Evolutionary conservation across 92 coral and sea anemone species (phyloP), one percentile per base, ranked within the genome.

Genomic region (Porites lobata): DNA sequence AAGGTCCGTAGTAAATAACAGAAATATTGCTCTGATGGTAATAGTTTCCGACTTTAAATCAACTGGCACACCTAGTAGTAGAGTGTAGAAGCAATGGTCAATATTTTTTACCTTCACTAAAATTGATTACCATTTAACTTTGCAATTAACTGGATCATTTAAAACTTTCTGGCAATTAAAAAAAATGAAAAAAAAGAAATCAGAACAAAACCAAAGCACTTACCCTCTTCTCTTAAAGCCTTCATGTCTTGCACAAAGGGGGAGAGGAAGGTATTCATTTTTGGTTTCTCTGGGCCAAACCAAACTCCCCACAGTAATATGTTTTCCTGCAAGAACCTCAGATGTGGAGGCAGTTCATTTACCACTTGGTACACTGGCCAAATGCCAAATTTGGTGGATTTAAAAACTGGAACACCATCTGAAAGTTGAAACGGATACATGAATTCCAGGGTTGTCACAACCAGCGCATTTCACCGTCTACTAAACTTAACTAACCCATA

Each of bases 321-420:
- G 19, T 78, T 78, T 8, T 29, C 20, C 19, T 52, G 22, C 50
- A 59, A 61, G 53, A 78, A 78, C 7, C 83, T 59, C 53, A 7
- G 54, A 6, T 59, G 18, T 8, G 71, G 56, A 20, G 83, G 83
- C 21, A 78, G 52, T 38, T 78, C 83, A 29, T 78, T 21, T 21
- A 78, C 19, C 3, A 13, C 83, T 9, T 58, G 56, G 52, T 78
- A 78, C 20, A 78, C 0, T 7, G 83, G 82, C 82, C 82, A 78
- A 2, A 78, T 56, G 20, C 69, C 9, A 6, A 78, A 78, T 29
- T 78, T 78, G 15, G 83, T 59, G 0, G 83, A 78, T 59, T 78
- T 78, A 32, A 78, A 78, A 8, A 77, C 82, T 18, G 82, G 82
- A 77, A 77, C 82, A 53, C 82, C 82, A 77, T 77, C 82, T 77